Conservation (phyloP, 2,113 vertebrate species). For the Cettia cetti region DNA sequence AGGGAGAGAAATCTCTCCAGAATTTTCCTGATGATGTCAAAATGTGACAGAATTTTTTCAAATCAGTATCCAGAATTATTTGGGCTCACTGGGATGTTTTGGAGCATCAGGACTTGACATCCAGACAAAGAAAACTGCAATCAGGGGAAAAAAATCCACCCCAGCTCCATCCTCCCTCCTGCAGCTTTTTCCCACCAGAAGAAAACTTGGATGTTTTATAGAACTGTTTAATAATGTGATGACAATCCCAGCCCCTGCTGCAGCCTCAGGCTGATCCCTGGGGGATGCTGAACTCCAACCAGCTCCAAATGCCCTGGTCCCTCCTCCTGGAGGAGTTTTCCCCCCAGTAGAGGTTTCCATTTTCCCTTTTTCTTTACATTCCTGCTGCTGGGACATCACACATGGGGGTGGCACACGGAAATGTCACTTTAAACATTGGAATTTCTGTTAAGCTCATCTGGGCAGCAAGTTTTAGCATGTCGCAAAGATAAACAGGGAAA, state of each 20-base stretch:
- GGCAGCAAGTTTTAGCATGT: not conserved
- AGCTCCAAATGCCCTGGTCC: not conserved
- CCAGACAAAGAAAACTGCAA: not conserved
- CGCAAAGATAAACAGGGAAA: not conserved
- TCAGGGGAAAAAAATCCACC: not conserved
- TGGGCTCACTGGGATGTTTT: not conserved
- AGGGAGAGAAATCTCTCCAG: not conserved
- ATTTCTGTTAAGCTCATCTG: not conserved
- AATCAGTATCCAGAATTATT: accelerated
- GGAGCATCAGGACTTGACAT: not conserved
- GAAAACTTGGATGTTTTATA: not conserved
- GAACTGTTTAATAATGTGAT: conserved; percentile 21
- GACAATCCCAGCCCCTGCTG: conserved; percentile 31
- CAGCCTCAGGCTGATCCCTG: not conserved
- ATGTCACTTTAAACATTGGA: not conserved
- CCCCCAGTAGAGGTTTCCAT: not conserved
- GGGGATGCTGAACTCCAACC: not conserved
- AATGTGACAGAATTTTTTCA: not conserved
- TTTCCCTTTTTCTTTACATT: not conserved
- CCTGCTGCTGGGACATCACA: not conserved
- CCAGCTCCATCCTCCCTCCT: not conserved
- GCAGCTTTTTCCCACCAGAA: conserved; percentile 41
- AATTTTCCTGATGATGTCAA: not conserved
- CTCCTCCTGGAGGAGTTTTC: not conserved
- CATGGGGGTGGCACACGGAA: accelerated